A percentile compares a stretch with the other conserved stretches of the same genome.
Conservation (phyloP, 2,113 vertebrate species). For the Ceyx margarethae region DNA sequence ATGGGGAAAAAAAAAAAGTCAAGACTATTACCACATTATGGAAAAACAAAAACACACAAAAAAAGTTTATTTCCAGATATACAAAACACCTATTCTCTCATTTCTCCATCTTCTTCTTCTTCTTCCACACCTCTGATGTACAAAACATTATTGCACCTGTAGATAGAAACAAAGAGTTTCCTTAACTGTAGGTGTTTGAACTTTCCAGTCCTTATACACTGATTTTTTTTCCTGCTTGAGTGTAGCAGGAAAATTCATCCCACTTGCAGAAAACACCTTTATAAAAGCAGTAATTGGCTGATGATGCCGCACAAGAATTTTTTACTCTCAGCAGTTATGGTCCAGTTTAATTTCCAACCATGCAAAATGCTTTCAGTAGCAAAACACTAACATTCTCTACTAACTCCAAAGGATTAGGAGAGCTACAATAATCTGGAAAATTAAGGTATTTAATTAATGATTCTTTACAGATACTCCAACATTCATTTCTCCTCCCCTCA, state of each 20-base stretch:
- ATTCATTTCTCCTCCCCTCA: neutral
- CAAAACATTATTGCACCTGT: slow-evolving; percentile 97
- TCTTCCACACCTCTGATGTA: slow-evolving; percentile 99
- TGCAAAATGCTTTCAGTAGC: neutral
- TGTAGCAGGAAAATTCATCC: neutral
- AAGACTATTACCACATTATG: slow-evolving; percentile 24
- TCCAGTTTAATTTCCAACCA: neutral
- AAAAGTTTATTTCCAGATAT: slow-evolving; percentile 74
- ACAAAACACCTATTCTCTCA: slow-evolving; percentile 90
- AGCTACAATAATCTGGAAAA: neutral
- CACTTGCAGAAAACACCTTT: accelerated
- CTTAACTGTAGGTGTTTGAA: neutral
- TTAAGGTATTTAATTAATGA: neutral
- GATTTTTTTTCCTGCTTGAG: neutral
- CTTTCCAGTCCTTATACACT: neutral
- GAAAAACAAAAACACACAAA: slow-evolving; percentile 38
- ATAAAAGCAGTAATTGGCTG: neutral
- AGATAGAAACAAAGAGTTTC: slow-evolving; percentile 23
- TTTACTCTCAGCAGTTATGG: neutral
- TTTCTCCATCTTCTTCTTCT: slow-evolving; percentile 98
- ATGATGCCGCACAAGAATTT: accelerated
- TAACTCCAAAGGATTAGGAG: neutral
- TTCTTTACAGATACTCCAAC: neutral
- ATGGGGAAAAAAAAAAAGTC: neutral
- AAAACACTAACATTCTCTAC: neutral